phyloP scores from a whole-genome alignment of 1,140 invertebrate genomes.

The Eurosta solidaginis region DNA sequence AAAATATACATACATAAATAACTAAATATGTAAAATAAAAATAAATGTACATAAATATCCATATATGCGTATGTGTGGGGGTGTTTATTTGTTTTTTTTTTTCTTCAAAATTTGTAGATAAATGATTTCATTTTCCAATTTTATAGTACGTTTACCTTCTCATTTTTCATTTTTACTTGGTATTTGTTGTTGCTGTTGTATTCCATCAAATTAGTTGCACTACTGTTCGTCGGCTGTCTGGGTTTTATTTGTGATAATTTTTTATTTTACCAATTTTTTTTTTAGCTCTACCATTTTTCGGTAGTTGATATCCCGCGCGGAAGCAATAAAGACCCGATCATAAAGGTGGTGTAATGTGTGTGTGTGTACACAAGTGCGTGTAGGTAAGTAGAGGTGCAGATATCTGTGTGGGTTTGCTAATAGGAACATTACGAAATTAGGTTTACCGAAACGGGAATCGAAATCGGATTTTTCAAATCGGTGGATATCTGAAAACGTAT shows the following conservation, averaged over 20 bases:
- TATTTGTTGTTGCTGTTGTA: background rate
- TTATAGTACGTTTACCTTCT: background rate
- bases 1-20: background rate
- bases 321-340: background rate
- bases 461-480: too few relatives aligned
- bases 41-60: background rate
- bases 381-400: background rate
- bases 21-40: background rate
- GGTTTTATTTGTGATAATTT: background rate
- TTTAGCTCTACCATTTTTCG: constrained; percentile 23
- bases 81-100: background rate
- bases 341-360: constrained; percentile 5
- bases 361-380: background rate
- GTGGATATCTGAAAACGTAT: too few relatives aligned
- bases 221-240: background rate
- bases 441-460: too few relatives aligned
- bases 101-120: background rate
- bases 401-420: background rate
- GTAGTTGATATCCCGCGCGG: constrained; percentile 22
- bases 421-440: too few relatives aligned
- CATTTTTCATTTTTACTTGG: background rate
- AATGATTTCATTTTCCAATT: background rate
- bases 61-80: background rate
- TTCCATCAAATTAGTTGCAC: constrained; percentile 12
- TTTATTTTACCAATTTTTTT: background rate